Percentiles rank a stretch among this genome's conserved stretches.
These are phyloP conservation scores for Drosophila setosimentum DNA, from an alignment of 2,888 invertebrate genomes.

Conservation along the genomic window DNA sequence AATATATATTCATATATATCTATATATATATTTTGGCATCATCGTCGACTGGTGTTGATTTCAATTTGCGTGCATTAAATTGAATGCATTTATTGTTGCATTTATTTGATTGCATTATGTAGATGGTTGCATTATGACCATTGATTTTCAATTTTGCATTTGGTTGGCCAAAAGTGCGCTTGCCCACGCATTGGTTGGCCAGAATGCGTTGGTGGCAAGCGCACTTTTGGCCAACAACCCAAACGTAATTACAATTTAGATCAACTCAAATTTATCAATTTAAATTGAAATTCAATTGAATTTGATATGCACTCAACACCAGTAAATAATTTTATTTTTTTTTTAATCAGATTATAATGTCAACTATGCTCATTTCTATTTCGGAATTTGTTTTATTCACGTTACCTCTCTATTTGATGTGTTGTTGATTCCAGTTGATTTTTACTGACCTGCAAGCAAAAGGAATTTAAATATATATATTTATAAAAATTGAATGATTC, in stretches of 20 bases:
- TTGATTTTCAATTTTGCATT: slow-evolving; percentile 17
- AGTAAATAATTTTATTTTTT: slow-evolving; percentile 15
- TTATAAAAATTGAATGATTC: neutral
- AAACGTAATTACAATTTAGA: slow-evolving; percentile 41
- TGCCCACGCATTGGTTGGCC: too few species aligned
- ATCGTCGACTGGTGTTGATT: slow-evolving; percentile 36
- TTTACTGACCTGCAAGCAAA: slow-evolving; percentile 41
- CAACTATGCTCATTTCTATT: slow-evolving; percentile 1
- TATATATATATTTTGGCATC: neutral
- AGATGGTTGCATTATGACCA: slow-evolving; percentile 19
- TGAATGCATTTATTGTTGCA: slow-evolving; percentile 54
- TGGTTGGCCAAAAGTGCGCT: neutral
- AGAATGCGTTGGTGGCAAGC: slow-evolving; percentile 1
- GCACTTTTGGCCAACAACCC: slow-evolving; percentile 14
- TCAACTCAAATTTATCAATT: slow-evolving; percentile 22
- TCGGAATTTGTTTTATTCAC: slow-evolving; percentile 1
- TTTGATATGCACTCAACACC: slow-evolving; percentile 44
- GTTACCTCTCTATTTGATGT: slow-evolving; percentile 2
- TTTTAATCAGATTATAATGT: slow-evolving; percentile 35
- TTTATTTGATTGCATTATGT: slow-evolving; percentile 56
- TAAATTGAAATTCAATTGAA: slow-evolving; percentile 24
- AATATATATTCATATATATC: neutral
- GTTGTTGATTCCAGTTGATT: neutral
- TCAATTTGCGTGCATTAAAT: slow-evolving; percentile 53
- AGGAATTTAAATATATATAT: neutral